Evolutionary conservation across 2,888 invertebrate genomes (phyloP), one percentile per base, ranked within the genome.

Genomic region (Lymantria dispar): DNA sequence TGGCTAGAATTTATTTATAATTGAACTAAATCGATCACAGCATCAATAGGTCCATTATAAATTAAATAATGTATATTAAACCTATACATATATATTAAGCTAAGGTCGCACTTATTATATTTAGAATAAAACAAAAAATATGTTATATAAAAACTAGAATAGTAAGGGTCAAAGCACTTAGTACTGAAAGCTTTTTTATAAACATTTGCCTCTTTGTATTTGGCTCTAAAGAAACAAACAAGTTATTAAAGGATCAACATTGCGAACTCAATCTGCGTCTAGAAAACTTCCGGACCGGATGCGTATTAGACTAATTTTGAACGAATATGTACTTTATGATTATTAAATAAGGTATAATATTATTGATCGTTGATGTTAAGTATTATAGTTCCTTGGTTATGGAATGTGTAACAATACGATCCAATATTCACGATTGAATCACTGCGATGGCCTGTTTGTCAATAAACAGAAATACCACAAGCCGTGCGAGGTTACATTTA

Each of bases 401-500:
- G 58, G 48, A 46, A 37, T 53, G 53, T 22, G 54, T 52, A 39
- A 30, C 22, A 59, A 56, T 45, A 38, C 63, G 48, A 56, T 46
- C 49, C 58, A 56, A 60, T 66, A 56, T 47, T 62, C 56, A 48
- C 52, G 61, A 68, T 71, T 68, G 71, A 74, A 67, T 73, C 73
- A 73, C 68, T 65, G 64, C 61, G 54, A 59, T 56, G 56, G 48
- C 47, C 46, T 65, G 70, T 76, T 74, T 76, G 70, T 76, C 75
- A 76, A 75, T 68, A 75, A 53, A 50, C 47, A 45, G 69, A 72
- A 76, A 75, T 76, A 75, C 54, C 64, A 51, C 54, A 60, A 51
- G 53, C 58, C 51, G 45, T 43, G 52, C 60, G 45, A 50, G 48
- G 44, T 44, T 47, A 48, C 47, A 55, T 46, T 61, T 50, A 45